Percentiles rank a stretch among this genome's conserved stretches.
Evolutionary conservation across 92 coral and sea anemone genomes (phyloP).

Genomic region (Epizoanthus rinbou): DNA sequence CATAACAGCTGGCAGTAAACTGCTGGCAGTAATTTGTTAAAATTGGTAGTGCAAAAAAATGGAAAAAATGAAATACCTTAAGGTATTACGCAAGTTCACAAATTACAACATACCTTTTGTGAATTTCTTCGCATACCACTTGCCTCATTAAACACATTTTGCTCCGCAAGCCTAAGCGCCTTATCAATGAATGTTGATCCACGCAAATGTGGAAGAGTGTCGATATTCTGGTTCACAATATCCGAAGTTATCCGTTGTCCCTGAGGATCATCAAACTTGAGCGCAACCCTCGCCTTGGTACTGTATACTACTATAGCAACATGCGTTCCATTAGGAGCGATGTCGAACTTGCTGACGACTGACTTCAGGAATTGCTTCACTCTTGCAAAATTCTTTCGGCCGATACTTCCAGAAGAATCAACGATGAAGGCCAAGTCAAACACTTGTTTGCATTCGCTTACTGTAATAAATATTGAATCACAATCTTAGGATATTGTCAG

Average conservation of each 20-base stretch:
- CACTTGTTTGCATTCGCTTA: conserved; percentile 36
- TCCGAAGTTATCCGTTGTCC: not conserved
- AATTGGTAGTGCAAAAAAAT: no score
- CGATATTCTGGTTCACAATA: conserved; percentile 11
- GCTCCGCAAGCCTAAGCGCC: conserved; percentile 40
- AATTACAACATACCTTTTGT: conserved; percentile 23
- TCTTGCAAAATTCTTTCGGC: conserved; percentile 26
- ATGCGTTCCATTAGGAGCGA: conserved; percentile 43
- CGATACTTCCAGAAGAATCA: conserved; percentile 60
- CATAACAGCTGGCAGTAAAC: no score
- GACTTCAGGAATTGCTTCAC: conserved; percentile 48
- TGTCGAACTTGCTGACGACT: conserved; percentile 36
- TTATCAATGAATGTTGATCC: conserved; percentile 41
- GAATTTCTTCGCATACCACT: conserved; percentile 33
- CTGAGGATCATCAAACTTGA: conserved; percentile 36
- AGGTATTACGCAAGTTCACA: not conserved
- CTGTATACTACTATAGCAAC: conserved; percentile 55
- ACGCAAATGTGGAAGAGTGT: conserved; percentile 43
- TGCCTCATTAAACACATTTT: not conserved
- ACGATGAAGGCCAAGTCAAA: conserved; percentile 48
- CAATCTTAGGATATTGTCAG: no score
- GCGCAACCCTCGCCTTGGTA: conserved; percentile 48
- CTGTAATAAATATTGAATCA: not conserved
- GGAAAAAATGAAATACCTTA: no score
- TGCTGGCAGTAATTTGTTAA: no score